Base-by-base conservation (phyloP, 2,797 vertebrate genomes). In the Girardinus metallicus region DNA sequence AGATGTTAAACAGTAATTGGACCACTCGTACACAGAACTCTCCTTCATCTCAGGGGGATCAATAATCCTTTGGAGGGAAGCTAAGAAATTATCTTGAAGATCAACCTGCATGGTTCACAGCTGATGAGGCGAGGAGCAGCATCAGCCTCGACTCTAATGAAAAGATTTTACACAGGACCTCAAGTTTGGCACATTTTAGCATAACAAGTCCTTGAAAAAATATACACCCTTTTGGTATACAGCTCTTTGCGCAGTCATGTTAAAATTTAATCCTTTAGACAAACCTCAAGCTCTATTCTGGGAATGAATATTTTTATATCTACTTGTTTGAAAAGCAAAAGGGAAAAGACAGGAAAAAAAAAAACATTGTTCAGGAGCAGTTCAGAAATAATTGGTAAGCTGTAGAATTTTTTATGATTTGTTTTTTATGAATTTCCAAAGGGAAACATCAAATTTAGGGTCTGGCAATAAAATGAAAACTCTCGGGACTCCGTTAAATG, bases 41-140 rank as follows among this genome's bases (percentile, higher is more conserved):
- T 82, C 88, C 93, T 95, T 93, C 87, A 94, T 94, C 93, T 91
- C 60, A 46, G 86, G 71, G 21, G 84, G 87, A 94, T 95, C 93
- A 91, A 95, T 94, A 95, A 88, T 90, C 84, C 90, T 66, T 74
- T 73, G 71, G 91, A 92, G 87, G 84, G 77, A 92, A 88, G 80
- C 78, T 83, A 80, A 87, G 85, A 93, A 93, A 93, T 92, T 78
- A 92, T 93, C 88, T 89, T 16, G 43, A 79, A 92, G 94, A 95
- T 94, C 93, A 93, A 85, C 83, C 80, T 78, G 82, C 80, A 79
- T 21, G 71, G 78, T 89, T 92, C 82, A 78, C 78, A 86, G 82
- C 81, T 53, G 68, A 86, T 79, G 78, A 92, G 83, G 87, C 88
- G 85, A 87, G 82, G 39, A 6, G 68, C 76, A 3, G 36, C 73